Percentiles rank a stretch among this genome's conserved stretches.
Evolutionary conservation across 2,888 invertebrate genomes (phyloP).

Genomic region (Blera fallax): DNA sequence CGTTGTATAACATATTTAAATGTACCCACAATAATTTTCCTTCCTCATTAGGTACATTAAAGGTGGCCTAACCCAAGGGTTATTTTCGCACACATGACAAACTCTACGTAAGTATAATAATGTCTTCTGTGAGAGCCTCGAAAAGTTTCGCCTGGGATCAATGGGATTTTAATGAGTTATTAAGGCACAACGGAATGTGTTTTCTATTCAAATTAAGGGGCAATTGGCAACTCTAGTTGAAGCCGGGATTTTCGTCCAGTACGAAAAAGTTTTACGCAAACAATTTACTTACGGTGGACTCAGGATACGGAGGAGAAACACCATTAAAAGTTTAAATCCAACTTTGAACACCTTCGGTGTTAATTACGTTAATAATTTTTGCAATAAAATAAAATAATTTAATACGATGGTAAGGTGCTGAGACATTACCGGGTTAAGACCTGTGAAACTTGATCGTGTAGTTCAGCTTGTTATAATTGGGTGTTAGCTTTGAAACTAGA

Average conservation of each 20-base stretch:
- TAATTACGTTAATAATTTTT: slow-evolving; percentile 49
- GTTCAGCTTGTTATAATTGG: background rate
- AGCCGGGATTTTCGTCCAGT: background rate
- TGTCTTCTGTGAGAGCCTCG: slow-evolving; percentile 27
- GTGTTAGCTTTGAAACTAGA: background rate
- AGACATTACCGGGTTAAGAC: background rate
- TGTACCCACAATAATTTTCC: background rate
- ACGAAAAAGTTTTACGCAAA: slow-evolving; percentile 40
- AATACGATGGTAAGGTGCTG: background rate
- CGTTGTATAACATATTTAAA: background rate
- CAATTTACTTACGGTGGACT: slow-evolving; percentile 20
- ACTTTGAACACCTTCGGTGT: slow-evolving; percentile 34
- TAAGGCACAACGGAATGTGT: slow-evolving; percentile 52
- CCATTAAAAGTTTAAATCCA: slow-evolving; percentile 48
- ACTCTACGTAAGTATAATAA: slow-evolving; percentile 2
- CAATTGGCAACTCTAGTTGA: slow-evolving; percentile 5
- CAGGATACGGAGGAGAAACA: background rate
- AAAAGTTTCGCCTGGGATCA: slow-evolving; percentile 46
- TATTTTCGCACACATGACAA: slow-evolving; percentile 22
- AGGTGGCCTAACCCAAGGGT: slow-evolving; percentile 2
- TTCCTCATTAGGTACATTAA: background rate
- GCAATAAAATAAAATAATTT: slow-evolving; percentile 47
- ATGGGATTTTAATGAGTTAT: slow-evolving; percentile 64
- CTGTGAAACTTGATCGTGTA: background rate
- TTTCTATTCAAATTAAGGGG: slow-evolving; percentile 57